A percentile compares a stretch with the other conserved stretches of the same genome.
phyloP scores from a whole-genome alignment of 1,140 invertebrate species.

The Panagrolaimus sp. region DNA sequence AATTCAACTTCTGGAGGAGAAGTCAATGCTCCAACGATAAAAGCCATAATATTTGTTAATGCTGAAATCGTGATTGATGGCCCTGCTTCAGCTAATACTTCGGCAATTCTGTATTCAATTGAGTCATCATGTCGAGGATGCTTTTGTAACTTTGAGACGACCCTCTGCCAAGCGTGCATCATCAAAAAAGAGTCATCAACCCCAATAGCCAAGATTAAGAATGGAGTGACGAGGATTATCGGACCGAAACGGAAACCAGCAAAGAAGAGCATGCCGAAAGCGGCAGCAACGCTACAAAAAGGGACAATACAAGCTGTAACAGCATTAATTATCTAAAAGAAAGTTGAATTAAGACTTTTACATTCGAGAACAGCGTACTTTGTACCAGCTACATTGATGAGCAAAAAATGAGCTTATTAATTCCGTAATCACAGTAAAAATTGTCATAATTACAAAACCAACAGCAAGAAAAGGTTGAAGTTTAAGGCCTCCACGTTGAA shows the following conservation, averaged over 20 bases:
- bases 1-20: constrained; percentile 41
- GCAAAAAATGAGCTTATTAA: constrained; percentile 31
- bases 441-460: constrained; percentile 40
- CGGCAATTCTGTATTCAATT: constrained; percentile 25
- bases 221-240: constrained; percentile 55
- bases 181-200: constrained; percentile 50
- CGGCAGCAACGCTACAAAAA: not conserved
- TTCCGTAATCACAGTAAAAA: constrained; percentile 33
- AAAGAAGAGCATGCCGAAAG: constrained; percentile 11
- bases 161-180: constrained; percentile 36
- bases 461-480: constrained; percentile 39
- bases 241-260: constrained; percentile 34
- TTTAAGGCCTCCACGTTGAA: constrained; percentile 34
- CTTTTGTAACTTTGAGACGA: constrained; percentile 22
- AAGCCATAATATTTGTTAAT: constrained; percentile 44
- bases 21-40: constrained; percentile 37
- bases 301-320: not conserved
- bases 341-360: no score
- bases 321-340: not conserved
- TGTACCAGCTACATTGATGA: constrained; percentile 30
- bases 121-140: constrained; percentile 20
- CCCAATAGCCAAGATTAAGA: constrained; percentile 55
- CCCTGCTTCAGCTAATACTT: constrained; percentile 21
- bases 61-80: constrained; percentile 40
- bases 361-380: constrained; percentile 26